A percentile compares a stretch with the other conserved stretches of the same genome.
phyloP scores from a whole-genome alignment of 2,888 invertebrate species.

The Nephrotoma appendiculata region DNA sequence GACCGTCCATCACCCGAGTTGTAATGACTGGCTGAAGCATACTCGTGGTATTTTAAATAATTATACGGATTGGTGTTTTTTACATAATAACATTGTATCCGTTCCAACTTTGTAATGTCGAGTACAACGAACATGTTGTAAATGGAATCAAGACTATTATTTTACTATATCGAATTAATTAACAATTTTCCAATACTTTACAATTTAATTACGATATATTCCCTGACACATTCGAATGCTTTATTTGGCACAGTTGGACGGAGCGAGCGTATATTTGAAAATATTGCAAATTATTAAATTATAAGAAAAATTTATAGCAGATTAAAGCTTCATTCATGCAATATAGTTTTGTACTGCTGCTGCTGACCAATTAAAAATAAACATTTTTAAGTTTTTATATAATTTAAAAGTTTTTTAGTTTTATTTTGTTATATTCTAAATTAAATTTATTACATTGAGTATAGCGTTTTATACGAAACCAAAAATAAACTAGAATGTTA shows the following conservation, averaged over 20 bases:
- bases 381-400: neutral
- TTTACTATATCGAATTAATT: too few species aligned
- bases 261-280: neutral
- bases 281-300: neutral
- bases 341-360: neutral
- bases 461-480: neutral
- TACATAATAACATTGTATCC: too few species aligned
- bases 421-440: neutral
- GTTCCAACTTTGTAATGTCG: too few species aligned
- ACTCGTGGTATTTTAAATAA: too few species aligned
- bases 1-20: too few species aligned
- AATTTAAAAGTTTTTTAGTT: neutral
- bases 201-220: neutral
- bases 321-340: neutral
- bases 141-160: too few species aligned
- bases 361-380: neutral
- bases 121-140: too few species aligned
- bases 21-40: too few species aligned
- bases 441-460: neutral
- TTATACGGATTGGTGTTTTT: too few species aligned
- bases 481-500: neutral
- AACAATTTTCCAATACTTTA: neutral
- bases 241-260: neutral
- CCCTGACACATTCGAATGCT: neutral
- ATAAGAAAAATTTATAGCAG: neutral